phyloP scores from a whole-genome alignment of 1,140 invertebrate species.

The Cherax quadricarinatus region DNA sequence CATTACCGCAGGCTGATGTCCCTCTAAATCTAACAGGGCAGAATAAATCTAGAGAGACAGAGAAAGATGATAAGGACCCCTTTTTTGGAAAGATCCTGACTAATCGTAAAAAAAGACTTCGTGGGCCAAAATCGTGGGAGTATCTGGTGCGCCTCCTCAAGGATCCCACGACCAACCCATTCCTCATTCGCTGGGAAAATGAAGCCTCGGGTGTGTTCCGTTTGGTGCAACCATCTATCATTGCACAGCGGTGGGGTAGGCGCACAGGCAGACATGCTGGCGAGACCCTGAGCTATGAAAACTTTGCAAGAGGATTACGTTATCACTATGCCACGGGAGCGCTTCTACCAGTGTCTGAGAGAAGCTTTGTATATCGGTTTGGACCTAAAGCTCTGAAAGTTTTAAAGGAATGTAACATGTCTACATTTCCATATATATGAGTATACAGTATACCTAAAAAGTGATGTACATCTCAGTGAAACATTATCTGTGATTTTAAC shows the following conservation, averaged over 20 bases:
- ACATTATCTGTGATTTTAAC: conserved; percentile 1
- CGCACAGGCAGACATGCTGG: conserved; percentile 56
- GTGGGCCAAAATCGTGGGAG: conserved; percentile 62
- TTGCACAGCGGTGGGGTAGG: conserved; percentile 48
- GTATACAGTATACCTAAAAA: neutral
- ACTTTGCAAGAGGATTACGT: conserved; percentile 55
- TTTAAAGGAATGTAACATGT: neutral
- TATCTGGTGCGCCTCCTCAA: conserved; percentile 40
- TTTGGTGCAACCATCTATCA: conserved; percentile 35
- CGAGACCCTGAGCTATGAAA: conserved; percentile 52
- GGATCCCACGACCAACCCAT: conserved; percentile 50
- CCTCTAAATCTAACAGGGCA: conserved; percentile 33
- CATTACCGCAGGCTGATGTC: neutral
- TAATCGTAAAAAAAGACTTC: conserved; percentile 43
- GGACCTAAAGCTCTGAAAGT: conserved; percentile 43
- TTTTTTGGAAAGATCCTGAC: conserved; percentile 58
- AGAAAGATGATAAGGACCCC: neutral
- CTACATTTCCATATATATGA: neutral
- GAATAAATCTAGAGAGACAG: neutral
- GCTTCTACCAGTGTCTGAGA: conserved; percentile 43
- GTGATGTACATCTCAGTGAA: neutral
- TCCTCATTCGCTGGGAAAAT: conserved; percentile 56
- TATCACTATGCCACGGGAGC: conserved; percentile 65
- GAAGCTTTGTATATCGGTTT: conserved; percentile 59
- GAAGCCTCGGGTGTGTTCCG: conserved; percentile 35